These are phyloP conservation scores for Drosophila rubida DNA, from an alignment of 2,888 invertebrate species.

Conservation along the genomic window DNA sequence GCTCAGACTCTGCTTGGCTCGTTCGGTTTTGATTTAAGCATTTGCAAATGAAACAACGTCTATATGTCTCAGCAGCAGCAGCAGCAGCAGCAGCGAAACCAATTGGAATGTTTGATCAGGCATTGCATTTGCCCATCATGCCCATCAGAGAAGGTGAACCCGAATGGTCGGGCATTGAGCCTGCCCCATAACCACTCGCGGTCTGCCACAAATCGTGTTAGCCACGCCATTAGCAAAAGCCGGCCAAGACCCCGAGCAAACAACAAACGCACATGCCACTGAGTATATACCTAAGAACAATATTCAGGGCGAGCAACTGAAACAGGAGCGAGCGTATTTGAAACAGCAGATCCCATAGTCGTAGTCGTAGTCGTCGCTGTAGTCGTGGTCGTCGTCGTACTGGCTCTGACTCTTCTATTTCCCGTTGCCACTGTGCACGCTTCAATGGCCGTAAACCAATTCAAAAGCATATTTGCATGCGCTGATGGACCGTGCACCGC, in stretches of 20 bases:
- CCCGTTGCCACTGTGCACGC: slow-evolving; percentile 59
- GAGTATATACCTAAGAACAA: slow-evolving; percentile 2
- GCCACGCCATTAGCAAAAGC: slow-evolving; percentile 80
- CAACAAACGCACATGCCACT: slow-evolving; percentile 49
- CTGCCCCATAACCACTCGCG: slow-evolving; percentile 52
- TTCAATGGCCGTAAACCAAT: slow-evolving; percentile 76
- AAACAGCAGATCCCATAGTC: not conserved
- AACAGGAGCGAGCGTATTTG: not conserved
- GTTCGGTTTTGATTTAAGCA: slow-evolving; percentile 29
- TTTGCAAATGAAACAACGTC: slow-evolving; percentile 28
- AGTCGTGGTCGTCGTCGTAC: slow-evolving; percentile 4
- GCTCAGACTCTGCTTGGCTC: not conserved
- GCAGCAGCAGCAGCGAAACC: slow-evolving; percentile 29
- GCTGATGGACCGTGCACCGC: slow-evolving; percentile 68
- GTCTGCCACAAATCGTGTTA: slow-evolving; percentile 73
- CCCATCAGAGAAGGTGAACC: slow-evolving; percentile 13
- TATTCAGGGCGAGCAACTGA: not conserved
- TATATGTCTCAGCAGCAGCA: slow-evolving; percentile 11
- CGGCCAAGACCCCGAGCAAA: slow-evolving; percentile 48
- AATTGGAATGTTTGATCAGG: slow-evolving; percentile 76
- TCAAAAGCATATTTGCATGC: slow-evolving; percentile 79
- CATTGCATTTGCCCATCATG: slow-evolving; percentile 63
- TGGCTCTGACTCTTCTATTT: slow-evolving; percentile 11
- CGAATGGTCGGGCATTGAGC: slow-evolving; percentile 24
- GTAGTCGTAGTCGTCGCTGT: slow-evolving; percentile 5